Percentiles rank a stretch among this genome's conserved stretches.
Evolutionary conservation across 2,113 vertebrate species (phyloP).

Genomic region (Odontophorus gujanensis): DNA sequence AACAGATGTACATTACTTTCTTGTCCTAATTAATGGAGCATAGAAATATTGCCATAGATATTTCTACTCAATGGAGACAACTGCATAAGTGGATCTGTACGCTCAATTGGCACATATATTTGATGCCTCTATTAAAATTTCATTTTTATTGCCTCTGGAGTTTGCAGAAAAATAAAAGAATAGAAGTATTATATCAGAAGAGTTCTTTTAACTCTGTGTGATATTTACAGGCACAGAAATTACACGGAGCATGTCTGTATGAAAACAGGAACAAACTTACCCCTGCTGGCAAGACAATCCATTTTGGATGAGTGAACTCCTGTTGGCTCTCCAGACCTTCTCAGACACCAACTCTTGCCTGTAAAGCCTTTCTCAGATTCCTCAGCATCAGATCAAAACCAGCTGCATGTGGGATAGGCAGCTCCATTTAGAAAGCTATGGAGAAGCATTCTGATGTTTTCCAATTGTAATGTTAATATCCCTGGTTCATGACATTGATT

Average conservation of each 20-base stretch:
- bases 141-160: neutral
- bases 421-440: rapidly evolving
- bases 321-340: neutral
- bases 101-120: neutral
- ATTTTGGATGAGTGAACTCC: neutral
- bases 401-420: neutral
- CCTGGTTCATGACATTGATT: neutral
- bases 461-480: neutral
- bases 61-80: neutral
- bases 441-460: neutral
- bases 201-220: neutral
- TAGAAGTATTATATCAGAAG: neutral
- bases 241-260: neutral
- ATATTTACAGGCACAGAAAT: neutral
- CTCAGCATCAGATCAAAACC: neutral
- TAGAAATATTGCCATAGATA: neutral
- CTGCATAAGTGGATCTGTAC: neutral
- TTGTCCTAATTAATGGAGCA: neutral
- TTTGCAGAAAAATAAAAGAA: neutral
- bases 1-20: neutral
- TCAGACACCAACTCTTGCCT: rapidly evolving
- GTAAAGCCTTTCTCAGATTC: neutral
- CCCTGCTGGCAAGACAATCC: neutral
- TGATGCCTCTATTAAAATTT: neutral
- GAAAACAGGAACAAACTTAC: neutral